Conservation (phyloP, 2,113 vertebrate species). For the Theristicus caerulescens region DNA sequence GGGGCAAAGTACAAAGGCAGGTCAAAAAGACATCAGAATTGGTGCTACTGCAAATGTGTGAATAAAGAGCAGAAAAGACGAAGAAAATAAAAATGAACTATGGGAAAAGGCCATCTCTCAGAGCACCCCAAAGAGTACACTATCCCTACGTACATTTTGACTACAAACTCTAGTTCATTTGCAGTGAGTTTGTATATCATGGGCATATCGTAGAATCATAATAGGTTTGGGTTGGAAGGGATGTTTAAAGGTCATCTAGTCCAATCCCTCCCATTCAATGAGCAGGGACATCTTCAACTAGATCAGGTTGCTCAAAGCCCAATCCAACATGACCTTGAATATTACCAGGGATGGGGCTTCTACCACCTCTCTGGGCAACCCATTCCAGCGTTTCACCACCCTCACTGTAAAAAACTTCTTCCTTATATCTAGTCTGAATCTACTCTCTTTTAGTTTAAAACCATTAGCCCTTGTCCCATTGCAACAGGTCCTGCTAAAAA, state of each 20-base stretch:
- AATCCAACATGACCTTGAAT: rapidly evolving
- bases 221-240: neutral
- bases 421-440: neutral
- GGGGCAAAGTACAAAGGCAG: neutral
- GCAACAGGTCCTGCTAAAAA: neutral
- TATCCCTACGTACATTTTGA: neutral
- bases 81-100: neutral
- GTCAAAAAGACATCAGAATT: neutral
- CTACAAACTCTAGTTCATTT: neutral
- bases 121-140: neutral
- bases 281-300: neutral
- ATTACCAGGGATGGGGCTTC: neutral
- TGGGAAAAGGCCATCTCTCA: neutral
- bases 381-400: neutral
- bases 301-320: neutral
- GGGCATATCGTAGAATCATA: neutral
- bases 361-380: neutral
- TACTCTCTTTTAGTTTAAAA: neutral
- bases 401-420: neutral
- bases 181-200: neutral
- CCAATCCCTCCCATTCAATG: neutral
- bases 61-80: neutral
- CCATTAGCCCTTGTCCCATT: neutral
- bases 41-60: neutral
- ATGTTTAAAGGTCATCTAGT: neutral